A percentile compares a stretch with the other conserved stretches of the same genome.
Conservation (phyloP, 2,113 vertebrate genomes). For the Burhinus oedicnemus region DNA sequence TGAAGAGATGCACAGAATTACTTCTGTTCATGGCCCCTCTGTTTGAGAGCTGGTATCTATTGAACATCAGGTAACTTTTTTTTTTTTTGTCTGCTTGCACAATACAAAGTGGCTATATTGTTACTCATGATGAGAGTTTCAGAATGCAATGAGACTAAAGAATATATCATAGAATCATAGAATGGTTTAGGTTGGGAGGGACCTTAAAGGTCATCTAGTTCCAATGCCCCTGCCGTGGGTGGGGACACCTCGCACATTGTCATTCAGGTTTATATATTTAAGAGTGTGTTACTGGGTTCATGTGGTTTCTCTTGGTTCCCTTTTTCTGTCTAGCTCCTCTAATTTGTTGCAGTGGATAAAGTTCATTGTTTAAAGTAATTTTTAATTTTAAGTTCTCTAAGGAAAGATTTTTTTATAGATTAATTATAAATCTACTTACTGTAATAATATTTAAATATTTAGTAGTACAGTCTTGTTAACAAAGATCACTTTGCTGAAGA, state of each 20-base stretch:
- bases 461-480: neutral
- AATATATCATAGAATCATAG: neutral
- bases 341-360: neutral
- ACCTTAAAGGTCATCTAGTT: no score
- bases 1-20: neutral
- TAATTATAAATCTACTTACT: neutral
- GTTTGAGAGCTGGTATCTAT: neutral
- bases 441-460: neutral
- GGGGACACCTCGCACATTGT: no score
- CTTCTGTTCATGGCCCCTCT: neutral
- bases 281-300: neutral
- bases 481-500: neutral
- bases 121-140: neutral
- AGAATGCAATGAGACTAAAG: neutral
- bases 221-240: no score
- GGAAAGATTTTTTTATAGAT: neutral
- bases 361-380: neutral
- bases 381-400: neutral
- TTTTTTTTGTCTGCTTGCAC: neutral
- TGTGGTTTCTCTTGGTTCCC: neutral
- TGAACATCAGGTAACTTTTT: neutral
- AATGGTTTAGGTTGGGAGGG: no score
- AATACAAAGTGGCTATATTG: neutral
- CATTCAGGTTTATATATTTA: neutral
- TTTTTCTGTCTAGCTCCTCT: neutral